phyloP scores from a whole-genome alignment of 2,797 vertebrate species.

The Pseudochaenichthys georgianus region DNA sequence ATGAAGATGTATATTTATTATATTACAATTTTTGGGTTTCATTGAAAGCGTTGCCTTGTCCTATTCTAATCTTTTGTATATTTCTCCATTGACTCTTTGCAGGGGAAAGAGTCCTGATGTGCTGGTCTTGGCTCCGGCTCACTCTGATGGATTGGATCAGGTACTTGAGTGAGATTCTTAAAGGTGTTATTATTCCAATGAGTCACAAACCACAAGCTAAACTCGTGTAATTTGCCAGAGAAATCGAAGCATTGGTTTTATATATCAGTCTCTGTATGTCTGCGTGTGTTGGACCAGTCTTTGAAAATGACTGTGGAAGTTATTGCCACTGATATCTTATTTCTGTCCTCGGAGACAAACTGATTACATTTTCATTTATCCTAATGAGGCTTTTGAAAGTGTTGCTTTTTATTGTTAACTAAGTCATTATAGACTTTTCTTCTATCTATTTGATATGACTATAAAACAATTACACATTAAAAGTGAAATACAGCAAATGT shows the following conservation, averaged over 20 bases:
- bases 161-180: slow-evolving; percentile 67
- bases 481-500: not conserved
- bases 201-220: slow-evolving; percentile 71
- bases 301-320: slow-evolving; percentile 53
- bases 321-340: slow-evolving; percentile 33
- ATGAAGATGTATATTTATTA: not conserved
- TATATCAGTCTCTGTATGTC: slow-evolving; percentile 37
- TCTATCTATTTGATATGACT: not conserved
- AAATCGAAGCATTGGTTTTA: slow-evolving; percentile 72
- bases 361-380: slow-evolving; percentile 30
- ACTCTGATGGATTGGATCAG: slow-evolving; percentile 71
- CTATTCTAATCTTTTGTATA: not conserved
- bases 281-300: slow-evolving; percentile 34
- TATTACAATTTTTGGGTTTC: not conserved
- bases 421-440: not conserved
- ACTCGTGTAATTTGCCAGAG: slow-evolving; percentile 71
- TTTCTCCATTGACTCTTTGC: slow-evolving; percentile 12
- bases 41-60: not conserved
- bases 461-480: not conserved
- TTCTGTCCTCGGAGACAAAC: slow-evolving; percentile 25
- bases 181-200: slow-evolving; percentile 64
- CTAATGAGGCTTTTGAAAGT: slow-evolving; percentile 2
- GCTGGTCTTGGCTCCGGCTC: slow-evolving; percentile 47
- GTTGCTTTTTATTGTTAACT: slow-evolving; percentile 10
- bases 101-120: slow-evolving; percentile 32